Base-by-base conservation (phyloP, 2,797 vertebrate species). In the Alectoris magna region DNA sequence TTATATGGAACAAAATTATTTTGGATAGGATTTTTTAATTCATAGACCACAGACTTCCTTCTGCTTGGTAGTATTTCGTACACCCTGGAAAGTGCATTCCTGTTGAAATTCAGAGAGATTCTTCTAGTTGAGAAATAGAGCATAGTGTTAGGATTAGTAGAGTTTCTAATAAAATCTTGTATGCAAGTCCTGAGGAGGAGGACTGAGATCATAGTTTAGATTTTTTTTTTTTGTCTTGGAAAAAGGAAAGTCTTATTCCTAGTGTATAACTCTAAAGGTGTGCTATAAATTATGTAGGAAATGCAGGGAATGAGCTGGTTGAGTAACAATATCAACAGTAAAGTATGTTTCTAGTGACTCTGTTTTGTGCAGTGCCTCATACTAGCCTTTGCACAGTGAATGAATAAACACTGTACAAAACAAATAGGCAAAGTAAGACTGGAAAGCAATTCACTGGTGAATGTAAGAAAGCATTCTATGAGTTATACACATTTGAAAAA, bases 81-180 rank as follows among this genome's bases (percentile, higher is more conserved):
- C 1, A 0, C 26, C n/a, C 91, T 91, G 36, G 11, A 44, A 75
- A 36, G 11, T 6, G 1, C n/a, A 46, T 51, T 3, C 2, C 4
- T 67, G 93, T 78, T 77, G 80, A 91, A 94, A 91, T 55, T 38
- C 17, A 75, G 66, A 31, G 22, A 49, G 31, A 12, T 84, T 86
- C 59, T 73, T 83, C 12, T 39, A 39, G 23, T 62, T 23, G n/a
- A 26, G 66, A 90, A 64, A 44, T 1, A 87, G n/a, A 83, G 3
- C 60, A 69, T 55, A 59, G 48, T 55, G 7, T 10, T 91, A 51
- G 34, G 74, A 82, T 38, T 34, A 26, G 67, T 41, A 69, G 39
- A 10, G 29, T 6, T 6, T 88, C 9, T 43, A 76, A n/a, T 68
- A 46, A 89, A 81, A 39, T 36, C 64, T 79, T 55, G 38, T 9